Conservation (phyloP, 2,888 invertebrate genomes). For the Andrena fulva region DNA sequence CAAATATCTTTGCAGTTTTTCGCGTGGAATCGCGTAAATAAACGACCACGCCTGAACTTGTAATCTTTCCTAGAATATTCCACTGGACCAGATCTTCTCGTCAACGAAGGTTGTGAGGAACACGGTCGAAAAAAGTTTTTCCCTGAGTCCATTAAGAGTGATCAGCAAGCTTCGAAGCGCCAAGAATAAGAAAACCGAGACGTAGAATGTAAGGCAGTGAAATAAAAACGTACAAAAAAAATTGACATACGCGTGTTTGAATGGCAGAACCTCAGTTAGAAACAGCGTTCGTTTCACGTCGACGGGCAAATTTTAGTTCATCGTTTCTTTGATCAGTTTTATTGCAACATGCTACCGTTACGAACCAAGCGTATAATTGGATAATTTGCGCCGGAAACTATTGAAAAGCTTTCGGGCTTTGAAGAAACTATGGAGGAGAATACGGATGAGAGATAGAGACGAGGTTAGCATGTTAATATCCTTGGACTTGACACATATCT, state of each 20-base stretch:
- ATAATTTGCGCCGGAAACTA: conserved; percentile 53
- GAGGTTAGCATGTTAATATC: conserved; percentile 50
- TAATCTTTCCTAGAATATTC: conserved; percentile 6
- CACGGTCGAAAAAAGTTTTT: background rate
- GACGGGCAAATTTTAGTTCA: conserved; percentile 52
- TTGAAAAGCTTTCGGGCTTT: conserved; percentile 43
- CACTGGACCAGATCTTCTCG: background rate
- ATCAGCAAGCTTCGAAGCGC: background rate
- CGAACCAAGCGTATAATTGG: conserved; percentile 34
- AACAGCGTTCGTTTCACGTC: conserved; percentile 17
- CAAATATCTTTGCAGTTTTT: background rate
- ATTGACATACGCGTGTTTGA: conserved; percentile 26
- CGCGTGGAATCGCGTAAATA: background rate
- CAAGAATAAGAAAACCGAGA: background rate
- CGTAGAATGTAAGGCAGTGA: background rate
- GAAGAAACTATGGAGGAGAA: conserved; percentile 36
- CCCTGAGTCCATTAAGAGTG: background rate
- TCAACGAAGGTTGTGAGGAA: background rate
- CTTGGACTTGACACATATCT: background rate
- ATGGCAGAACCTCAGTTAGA: conserved; percentile 19
- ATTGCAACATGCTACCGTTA: conserved; percentile 30
- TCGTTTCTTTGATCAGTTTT: background rate
- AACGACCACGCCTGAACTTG: background rate
- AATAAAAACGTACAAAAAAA: conserved; percentile 7
- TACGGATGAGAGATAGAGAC: background rate